Conservation (phyloP, 2,888 invertebrate species). For the Hypsopygia costalis region DNA sequence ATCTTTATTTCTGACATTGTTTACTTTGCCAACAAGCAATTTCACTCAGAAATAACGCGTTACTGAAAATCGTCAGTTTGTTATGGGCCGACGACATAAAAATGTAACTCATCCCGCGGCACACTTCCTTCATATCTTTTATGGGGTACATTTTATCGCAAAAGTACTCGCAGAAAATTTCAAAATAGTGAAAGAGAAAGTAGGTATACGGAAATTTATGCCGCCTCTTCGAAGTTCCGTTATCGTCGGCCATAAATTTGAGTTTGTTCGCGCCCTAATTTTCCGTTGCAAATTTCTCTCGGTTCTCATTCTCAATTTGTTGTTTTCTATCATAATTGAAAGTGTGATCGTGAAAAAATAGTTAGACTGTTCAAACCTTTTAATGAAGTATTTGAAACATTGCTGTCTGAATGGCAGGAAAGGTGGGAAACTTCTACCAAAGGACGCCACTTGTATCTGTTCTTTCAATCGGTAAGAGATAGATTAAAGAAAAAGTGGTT, state of each 20-base stretch:
- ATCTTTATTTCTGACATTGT: too few species aligned
- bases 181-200: conserved; percentile 20
- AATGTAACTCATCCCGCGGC: neutral
- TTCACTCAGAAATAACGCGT: neutral
- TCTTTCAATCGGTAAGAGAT: too few species aligned
- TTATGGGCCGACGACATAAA: neutral
- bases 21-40: neutral
- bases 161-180: neutral
- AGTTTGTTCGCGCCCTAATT: conserved; percentile 37
- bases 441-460: too few species aligned
- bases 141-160: neutral
- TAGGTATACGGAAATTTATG: conserved; percentile 54
- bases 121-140: neutral
- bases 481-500: too few species aligned
- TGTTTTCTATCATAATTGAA: conserved; percentile 7
- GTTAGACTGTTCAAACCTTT: too few species aligned
- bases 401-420: too few species aligned
- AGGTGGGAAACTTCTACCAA: too few species aligned
- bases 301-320: conserved; percentile 5
- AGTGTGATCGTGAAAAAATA: too few species aligned
- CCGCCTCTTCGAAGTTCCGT: conserved; percentile 62
- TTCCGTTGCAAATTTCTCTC: neutral
- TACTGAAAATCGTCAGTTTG: neutral
- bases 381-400: too few species aligned
- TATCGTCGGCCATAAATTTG: conserved; percentile 67